These are phyloP conservation scores for Apamea crenata DNA, from an alignment of 2,888 invertebrate species.

Conservation along the genomic window DNA sequence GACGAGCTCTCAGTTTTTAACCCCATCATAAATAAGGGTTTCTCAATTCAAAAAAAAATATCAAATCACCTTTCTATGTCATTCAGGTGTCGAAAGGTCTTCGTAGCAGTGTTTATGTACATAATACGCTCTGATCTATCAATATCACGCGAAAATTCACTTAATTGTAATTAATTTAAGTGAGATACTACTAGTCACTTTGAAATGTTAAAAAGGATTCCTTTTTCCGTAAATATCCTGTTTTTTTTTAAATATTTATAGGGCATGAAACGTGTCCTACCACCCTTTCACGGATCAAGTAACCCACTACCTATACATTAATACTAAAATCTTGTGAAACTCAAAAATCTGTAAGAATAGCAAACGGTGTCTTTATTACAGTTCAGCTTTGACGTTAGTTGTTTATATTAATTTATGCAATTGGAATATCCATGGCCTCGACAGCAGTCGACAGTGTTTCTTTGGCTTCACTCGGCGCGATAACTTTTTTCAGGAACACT, in stretches of 20 bases:
- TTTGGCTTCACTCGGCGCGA: too few relatives aligned
- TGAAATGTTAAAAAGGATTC: too few relatives aligned
- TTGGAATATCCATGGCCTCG: background rate
- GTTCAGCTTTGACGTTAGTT: background rate
- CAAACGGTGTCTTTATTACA: background rate
- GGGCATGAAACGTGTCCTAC: background rate
- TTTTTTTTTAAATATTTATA: background rate
- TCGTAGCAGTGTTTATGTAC: too few relatives aligned
- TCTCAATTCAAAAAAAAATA: too few relatives aligned
- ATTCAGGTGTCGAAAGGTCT: too few relatives aligned
- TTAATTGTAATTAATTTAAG: too few relatives aligned
- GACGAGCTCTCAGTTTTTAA: too few relatives aligned
- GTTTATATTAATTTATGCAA: background rate
- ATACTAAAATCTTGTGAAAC: background rate
- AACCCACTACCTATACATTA: background rate
- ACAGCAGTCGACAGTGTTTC: background rate
- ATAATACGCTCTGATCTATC: too few relatives aligned
- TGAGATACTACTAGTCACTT: background rate
- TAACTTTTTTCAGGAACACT: background rate
- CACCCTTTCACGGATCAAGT: background rate
- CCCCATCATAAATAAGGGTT: too few relatives aligned
- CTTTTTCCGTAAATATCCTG: too few relatives aligned
- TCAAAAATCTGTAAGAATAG: background rate
- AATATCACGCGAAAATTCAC: too few relatives aligned
- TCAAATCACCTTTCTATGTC: too few relatives aligned